These are phyloP conservation scores for Ophion slaviceki DNA, from an alignment of 2,888 invertebrate genomes.

Conservation along the genomic window DNA sequence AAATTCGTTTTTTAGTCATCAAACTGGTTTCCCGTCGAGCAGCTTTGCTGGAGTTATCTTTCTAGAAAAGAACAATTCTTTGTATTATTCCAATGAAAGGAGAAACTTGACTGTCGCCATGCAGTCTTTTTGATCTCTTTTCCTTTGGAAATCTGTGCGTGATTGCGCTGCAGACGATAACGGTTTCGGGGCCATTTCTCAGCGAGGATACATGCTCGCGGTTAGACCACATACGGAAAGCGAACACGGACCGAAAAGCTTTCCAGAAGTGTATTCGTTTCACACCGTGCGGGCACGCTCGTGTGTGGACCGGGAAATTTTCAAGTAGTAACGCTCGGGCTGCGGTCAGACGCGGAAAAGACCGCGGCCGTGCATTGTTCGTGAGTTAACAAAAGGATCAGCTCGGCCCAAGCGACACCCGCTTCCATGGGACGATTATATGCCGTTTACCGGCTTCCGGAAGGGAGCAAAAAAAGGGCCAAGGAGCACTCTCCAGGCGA, in stretches of 20 bases:
- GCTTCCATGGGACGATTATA: constrained; percentile 75
- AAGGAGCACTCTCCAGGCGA: constrained; percentile 57
- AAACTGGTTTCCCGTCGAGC: too few species aligned
- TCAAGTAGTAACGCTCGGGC: constrained; percentile 70
- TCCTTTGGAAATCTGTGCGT: constrained; percentile 34
- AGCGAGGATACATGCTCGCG: constrained; percentile 46
- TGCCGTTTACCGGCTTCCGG: constrained; percentile 74
- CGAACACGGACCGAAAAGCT: constrained; percentile 46
- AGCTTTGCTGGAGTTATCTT: too few species aligned
- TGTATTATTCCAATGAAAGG: not conserved
- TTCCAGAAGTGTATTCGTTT: constrained; percentile 28
- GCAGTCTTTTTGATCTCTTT: constrained; percentile 15
- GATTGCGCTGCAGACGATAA: constrained; percentile 32
- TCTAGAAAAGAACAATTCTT: not conserved
- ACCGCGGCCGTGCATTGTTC: constrained; percentile 74
- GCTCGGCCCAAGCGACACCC: constrained; percentile 62
- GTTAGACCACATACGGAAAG: constrained; percentile 51
- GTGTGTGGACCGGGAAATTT: constrained; percentile 57
- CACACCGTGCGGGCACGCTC: constrained; percentile 1
- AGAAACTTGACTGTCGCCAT: not conserved
- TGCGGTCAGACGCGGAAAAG: constrained; percentile 70
- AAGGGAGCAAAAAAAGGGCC: constrained; percentile 41
- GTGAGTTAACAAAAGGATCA: constrained; percentile 75
- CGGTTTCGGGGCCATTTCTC: constrained; percentile 38
- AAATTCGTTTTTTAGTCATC: too few species aligned